Conservation (phyloP, 53 echinoderm and acorn worm genomes). For the Apostichopus leukothele region DNA sequence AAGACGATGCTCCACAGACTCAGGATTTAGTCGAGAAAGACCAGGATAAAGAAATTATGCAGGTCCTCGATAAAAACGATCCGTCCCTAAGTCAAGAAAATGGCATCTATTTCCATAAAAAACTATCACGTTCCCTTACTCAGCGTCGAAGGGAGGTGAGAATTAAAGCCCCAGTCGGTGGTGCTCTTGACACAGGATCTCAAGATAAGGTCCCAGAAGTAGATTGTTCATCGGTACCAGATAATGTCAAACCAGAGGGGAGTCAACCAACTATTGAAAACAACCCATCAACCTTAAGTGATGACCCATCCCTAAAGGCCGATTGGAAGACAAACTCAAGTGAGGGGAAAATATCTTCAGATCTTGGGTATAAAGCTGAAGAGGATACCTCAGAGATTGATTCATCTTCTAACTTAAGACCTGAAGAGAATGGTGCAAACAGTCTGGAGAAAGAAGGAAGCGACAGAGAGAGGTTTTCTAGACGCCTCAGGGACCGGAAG, state of each 20-base stretch:
- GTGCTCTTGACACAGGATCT: not conserved
- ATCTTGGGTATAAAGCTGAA: not conserved
- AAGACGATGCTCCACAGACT: not conserved
- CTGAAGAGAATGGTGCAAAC: not conserved
- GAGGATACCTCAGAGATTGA: not conserved
- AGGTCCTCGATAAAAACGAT: not conserved
- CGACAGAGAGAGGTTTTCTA: conserved; percentile 15
- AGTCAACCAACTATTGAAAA: not conserved
- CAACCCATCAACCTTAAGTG: not conserved
- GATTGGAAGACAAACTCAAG: not conserved
- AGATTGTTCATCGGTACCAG: not conserved
- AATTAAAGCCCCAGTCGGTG: not conserved
- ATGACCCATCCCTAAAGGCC: not conserved
- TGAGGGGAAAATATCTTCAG: not conserved
- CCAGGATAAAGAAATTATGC: conserved; percentile 12
- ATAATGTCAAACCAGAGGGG: not conserved
- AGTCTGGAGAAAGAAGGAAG: not conserved
- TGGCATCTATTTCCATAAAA: conserved; percentile 40
- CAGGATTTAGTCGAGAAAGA: not conserved
- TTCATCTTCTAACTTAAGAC: not conserved
- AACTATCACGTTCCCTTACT: conserved; percentile 20
- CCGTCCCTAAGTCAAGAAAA: conserved; percentile 10
- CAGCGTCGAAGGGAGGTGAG: conserved; percentile 36
- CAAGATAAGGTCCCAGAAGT: not conserved
- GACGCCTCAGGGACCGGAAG: conserved; percentile 38